phyloP scores from a whole-genome alignment of 1,140 invertebrate genomes.

The Bombus pascuorum region DNA sequence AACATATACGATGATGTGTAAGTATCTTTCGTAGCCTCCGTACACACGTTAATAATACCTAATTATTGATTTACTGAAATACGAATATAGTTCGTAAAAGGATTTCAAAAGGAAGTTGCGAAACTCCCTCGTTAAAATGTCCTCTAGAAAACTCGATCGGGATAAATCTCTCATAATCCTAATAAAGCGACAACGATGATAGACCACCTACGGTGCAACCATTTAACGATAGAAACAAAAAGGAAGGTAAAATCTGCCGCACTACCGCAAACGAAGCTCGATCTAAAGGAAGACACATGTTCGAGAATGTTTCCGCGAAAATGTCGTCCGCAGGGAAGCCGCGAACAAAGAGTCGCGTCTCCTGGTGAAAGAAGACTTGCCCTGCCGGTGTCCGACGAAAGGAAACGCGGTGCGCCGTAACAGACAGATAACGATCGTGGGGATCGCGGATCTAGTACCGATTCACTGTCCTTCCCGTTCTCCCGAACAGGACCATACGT shows the following conservation, averaged over 20 bases:
- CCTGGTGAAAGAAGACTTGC: conserved; percentile 25
- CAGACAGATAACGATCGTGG: conserved; percentile 55
- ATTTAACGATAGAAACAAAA: not conserved
- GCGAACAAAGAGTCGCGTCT: conserved; percentile 38
- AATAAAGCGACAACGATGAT: not conserved
- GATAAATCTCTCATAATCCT: not conserved
- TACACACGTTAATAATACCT: too few species aligned
- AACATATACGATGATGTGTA: too few species aligned
- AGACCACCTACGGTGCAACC: not conserved
- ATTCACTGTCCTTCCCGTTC: conserved; percentile 36
- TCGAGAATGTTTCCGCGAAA: conserved; percentile 60
- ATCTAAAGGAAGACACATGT: conserved; percentile 20
- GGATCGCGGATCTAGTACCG: conserved; percentile 58
- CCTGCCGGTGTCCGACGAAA: conserved; percentile 51
- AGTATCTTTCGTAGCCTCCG: too few species aligned
- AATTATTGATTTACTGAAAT: too few species aligned
- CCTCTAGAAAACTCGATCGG: not conserved
- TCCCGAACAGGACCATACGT: conserved; percentile 49
- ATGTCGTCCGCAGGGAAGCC: conserved; percentile 47
- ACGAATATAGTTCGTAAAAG: too few species aligned
- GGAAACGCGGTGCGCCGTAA: conserved; percentile 55
- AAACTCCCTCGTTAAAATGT: not conserved
- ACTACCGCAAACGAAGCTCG: too few species aligned
- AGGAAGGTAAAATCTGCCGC: not conserved
- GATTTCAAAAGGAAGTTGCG: not conserved